Evolutionary conservation across 2,113 vertebrate genomes (phyloP).

Genomic region (Psammodynastes pulverulentus): DNA sequence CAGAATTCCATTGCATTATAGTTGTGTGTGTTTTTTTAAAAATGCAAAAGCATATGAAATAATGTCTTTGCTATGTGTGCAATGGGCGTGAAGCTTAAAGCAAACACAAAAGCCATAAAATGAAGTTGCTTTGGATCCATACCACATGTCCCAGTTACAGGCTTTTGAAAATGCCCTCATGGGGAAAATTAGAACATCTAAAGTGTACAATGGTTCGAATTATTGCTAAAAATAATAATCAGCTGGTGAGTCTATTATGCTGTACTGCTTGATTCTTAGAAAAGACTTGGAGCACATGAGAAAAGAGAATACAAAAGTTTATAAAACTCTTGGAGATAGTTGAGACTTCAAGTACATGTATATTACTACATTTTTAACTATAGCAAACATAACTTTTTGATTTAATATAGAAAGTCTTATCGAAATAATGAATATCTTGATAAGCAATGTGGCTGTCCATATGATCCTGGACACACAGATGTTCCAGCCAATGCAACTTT

Average conservation of each 20-base stretch:
- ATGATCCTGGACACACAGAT: not conserved
- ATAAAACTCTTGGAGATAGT: not conserved
- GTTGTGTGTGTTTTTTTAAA: constrained; percentile 9
- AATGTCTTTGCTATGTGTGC: constrained; percentile 7
- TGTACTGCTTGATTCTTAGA: not conserved
- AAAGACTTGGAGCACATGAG: not conserved
- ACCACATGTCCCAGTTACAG: constrained; percentile 9
- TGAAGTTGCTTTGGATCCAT: not conserved
- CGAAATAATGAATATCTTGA: not conserved
- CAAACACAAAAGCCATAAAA: constrained; percentile 19
- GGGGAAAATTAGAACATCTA: not conserved
- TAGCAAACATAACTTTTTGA: not conserved
- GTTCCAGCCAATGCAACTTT: not conserved
- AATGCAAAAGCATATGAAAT: constrained; percentile 11
- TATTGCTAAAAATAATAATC: not conserved
- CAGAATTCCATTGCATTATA: constrained; percentile 21
- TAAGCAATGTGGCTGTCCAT: not conserved
- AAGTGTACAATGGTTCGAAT: not conserved
- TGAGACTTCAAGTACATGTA: not conserved
- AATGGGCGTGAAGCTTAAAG: not conserved
- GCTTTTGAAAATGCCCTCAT: not conserved
- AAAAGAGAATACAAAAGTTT: not conserved
- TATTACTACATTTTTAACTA: not conserved
- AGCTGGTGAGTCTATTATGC: not conserved
- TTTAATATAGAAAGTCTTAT: not conserved